Base-by-base conservation (phyloP, 1,140 invertebrate species). In the Solen grandis region DNA sequence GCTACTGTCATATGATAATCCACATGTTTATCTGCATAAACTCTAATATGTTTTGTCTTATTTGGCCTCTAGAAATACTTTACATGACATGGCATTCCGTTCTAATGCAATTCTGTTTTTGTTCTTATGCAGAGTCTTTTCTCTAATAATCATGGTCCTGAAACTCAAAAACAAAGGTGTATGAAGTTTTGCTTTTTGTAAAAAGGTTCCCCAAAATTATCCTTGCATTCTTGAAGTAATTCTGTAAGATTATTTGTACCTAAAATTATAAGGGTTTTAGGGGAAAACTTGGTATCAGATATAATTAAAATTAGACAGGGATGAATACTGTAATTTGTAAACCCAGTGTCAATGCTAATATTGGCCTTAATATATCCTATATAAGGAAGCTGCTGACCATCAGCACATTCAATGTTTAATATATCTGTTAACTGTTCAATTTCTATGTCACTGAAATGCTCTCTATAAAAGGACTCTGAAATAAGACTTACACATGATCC, bases 311-410 rank as follows among this genome's bases (percentile, higher is more conserved):
- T 65, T 54, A 75, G 55, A 65, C 73, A 63, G 2, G 29, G 3
- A 5, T 50, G 59, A 31, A 5, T 10, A 33, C 22, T 25, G 33
- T 59, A 75, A 54, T 75, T 41, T 19, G 27, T 52, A n/a, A 75
- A 31, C 0, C 59, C 73, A n/a, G n/a, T n/a, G n/a, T n/a, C n/a
- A n/a, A n/a, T n/a, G n/a, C n/a, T n/a, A 19, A 62, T 31, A 1
- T 41, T 25, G n/a, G 66, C 74, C 50, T 77, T 60, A 57, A 84
- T 74, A 50, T 78, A 73, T 27, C 83, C 83, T 41, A 54, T 52
- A 46, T 84, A 84, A 36, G 83, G 79, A 0, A 82, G 29, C 31
- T 46, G 1, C 5, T 63, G n/a, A n/a, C n/a, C n/a, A n/a, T n/a
- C n/a, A n/a, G n/a, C n/a, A n/a, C n/a, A n/a, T n/a, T n/a, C n/a